A percentile compares a stretch with the other conserved stretches of the same genome.
These are phyloP conservation scores for Drosophila arizonae DNA, from an alignment of 1,140 invertebrate species.

Conservation along the genomic window DNA sequence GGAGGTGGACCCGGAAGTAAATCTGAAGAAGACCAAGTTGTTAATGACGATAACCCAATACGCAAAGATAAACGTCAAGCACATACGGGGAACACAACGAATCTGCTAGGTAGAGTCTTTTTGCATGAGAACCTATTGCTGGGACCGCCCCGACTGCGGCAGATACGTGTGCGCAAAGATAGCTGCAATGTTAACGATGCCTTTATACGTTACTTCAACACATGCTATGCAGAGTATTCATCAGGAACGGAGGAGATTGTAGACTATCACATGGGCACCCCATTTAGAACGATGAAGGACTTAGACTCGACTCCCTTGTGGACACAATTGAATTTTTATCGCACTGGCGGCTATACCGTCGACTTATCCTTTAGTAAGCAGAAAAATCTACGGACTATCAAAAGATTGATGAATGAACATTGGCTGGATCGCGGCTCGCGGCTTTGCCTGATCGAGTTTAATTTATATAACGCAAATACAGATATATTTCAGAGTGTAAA, in stretches of 20 bases:
- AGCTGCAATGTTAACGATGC: constrained; percentile 70
- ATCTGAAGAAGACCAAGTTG: too few relatives aligned
- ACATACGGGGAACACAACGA: too few relatives aligned
- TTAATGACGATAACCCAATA: too few relatives aligned
- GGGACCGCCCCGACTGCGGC: constrained; percentile 70
- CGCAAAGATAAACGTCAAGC: too few relatives aligned
- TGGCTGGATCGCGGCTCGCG: constrained; percentile 73
- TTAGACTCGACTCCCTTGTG: constrained; percentile 51
- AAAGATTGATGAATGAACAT: constrained; percentile 18
- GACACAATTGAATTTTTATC: constrained; percentile 52
- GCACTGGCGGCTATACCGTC: constrained; percentile 59
- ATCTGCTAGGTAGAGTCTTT: constrained; percentile 46
- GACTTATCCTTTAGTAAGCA: constrained; percentile 44
- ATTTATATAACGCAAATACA: constrained; percentile 67
- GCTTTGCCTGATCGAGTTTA: constrained; percentile 66
- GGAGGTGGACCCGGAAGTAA: too few relatives aligned
- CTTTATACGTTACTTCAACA: constrained; percentile 71
- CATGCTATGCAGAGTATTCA: constrained; percentile 62
- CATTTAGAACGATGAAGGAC: constrained; percentile 35
- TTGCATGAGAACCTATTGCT: constrained; percentile 66
- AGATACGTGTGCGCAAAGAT: constrained; percentile 61
- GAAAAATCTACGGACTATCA: constrained; percentile 37
- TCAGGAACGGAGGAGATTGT: constrained; percentile 31
- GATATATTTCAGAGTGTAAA: constrained; percentile 68
- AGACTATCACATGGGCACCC: constrained; percentile 2